Base-by-base conservation (phyloP, 1,140 invertebrate species). In the Drosophila bocki region DNA sequence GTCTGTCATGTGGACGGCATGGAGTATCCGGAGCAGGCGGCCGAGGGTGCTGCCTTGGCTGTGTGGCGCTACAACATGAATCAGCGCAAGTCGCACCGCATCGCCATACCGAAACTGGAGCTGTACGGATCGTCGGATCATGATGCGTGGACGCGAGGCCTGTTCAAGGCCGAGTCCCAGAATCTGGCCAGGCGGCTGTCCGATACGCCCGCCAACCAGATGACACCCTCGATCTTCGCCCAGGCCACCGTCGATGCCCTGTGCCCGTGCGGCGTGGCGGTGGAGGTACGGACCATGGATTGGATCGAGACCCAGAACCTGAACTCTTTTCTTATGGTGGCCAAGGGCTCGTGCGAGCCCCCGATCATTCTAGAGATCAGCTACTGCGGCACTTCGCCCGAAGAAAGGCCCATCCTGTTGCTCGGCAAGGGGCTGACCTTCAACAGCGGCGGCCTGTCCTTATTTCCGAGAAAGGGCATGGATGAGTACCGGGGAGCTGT, bases 401-500 rank as follows among this genome's bases (percentile, higher is more conserved):
- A 92, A 11, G 91, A 92, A 0, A 53, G 62, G 1, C 78, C 86
- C 9, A 42, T 92, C 11, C 56, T 91, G 19, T 22, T 92, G 22
- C 17, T 92, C 17, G 91, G 91, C 56, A 82, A 88, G 47, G 91
- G 91, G 0, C 19, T 92, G 35, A 92, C 91, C 22, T 91, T 82
- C 37, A 92, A 92, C 45, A 91, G 96, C 80, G 98, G 98, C 63
- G 97, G 97, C 57, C 96, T 98, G 50, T 97, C 96, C 67, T 92
- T 99, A 9, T 98, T 98, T 93, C 94, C 95, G 0, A 90, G 95
- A 7, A 82, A 93, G 2, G 94, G 95, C 7, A 97, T 98, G 96
- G 95, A 96, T 60, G 94, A 95, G 69, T 98, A 98, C 96, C 94
- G 97, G 79, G 97, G 95, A 1, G 97, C 98, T 80, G 98, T 99